A percentile compares a stretch with the other conserved stretches of the same genome.
These are phyloP conservation scores for Zoanthus gigantus DNA, from an alignment of 92 coral and sea anemone genomes.

Conservation along the genomic window DNA sequence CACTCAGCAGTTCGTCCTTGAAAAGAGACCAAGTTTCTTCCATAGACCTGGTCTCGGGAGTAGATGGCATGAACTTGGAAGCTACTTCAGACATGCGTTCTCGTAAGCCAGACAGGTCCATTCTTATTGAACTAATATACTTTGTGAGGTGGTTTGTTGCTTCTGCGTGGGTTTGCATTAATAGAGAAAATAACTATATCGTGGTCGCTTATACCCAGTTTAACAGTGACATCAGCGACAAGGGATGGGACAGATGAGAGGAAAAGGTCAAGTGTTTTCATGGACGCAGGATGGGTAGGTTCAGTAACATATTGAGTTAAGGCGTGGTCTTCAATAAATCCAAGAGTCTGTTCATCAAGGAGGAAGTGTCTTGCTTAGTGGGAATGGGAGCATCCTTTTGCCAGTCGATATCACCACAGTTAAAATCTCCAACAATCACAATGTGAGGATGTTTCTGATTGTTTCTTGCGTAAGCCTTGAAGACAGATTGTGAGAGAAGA, in stretches of 20 bases:
- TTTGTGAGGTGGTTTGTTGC: background rate
- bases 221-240: slow-evolving; percentile 34
- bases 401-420: slow-evolving; percentile 19
- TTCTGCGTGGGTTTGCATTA: background rate
- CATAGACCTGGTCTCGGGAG: background rate
- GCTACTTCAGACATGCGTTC: slow-evolving; percentile 1
- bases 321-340: slow-evolving; percentile 13
- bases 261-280: slow-evolving; percentile 49
- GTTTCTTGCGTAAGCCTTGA: slow-evolving; percentile 15
- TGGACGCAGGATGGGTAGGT: slow-evolving; percentile 37
- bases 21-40: background rate
- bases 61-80: background rate
- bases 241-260: slow-evolving; percentile 53
- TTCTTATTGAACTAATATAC: background rate
- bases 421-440: slow-evolving; percentile 27
- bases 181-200: background rate
- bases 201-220: slow-evolving; percentile 56
- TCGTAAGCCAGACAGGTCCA: background rate
- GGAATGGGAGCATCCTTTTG: slow-evolving; percentile 7
- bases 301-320: slow-evolving; percentile 32
- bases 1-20: background rate
- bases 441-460: slow-evolving; percentile 18
- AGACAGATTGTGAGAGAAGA: slow-evolving; percentile 33
- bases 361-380: background rate
- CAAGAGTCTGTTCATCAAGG: background rate